These are phyloP conservation scores for Chymomyza amoena DNA, from an alignment of 2,888 invertebrate genomes.

Conservation along the genomic window DNA sequence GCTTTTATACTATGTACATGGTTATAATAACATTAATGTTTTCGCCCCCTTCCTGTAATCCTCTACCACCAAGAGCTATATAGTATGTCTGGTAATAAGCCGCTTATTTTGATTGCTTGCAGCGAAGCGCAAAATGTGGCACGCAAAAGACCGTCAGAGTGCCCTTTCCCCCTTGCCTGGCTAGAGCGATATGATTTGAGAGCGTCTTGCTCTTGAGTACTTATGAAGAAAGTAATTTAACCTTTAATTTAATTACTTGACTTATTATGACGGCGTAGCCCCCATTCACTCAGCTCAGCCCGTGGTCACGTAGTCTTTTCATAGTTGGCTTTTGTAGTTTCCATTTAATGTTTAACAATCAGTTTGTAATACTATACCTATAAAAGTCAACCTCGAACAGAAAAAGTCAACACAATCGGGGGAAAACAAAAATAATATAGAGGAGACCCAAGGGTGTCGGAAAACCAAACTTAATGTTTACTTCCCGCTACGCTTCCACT, in stretches of 20 bases:
- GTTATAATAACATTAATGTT: conserved; percentile 55
- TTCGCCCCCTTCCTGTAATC: not conserved
- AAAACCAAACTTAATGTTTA: no score
- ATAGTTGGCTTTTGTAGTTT: not conserved
- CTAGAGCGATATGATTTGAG: not conserved
- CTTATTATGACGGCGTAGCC: conserved; percentile 23
- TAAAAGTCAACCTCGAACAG: no score
- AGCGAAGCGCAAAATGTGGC: conserved; percentile 18
- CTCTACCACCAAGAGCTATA: conserved; percentile 10
- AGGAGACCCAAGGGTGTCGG: no score
- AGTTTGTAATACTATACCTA: no score
- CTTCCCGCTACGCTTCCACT: no score
- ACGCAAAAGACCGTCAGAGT: not conserved
- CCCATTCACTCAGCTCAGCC: not conserved
- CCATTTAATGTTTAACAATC: no score
- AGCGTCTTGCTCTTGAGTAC: not conserved
- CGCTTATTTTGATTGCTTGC: conserved; percentile 58
- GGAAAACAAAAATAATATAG: no score
- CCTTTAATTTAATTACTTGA: conserved; percentile 58
- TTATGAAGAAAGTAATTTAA: conserved; percentile 39
- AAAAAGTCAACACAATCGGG: no score
- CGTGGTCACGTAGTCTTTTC: not conserved
- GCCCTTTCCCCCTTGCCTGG: no score
- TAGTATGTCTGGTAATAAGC: conserved; percentile 44
- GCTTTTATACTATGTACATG: conserved; percentile 18